A percentile compares a stretch with the other conserved stretches of the same genome.
phyloP scores from a whole-genome alignment of 1,140 invertebrate species.

The Trichogramma pretiosum region DNA sequence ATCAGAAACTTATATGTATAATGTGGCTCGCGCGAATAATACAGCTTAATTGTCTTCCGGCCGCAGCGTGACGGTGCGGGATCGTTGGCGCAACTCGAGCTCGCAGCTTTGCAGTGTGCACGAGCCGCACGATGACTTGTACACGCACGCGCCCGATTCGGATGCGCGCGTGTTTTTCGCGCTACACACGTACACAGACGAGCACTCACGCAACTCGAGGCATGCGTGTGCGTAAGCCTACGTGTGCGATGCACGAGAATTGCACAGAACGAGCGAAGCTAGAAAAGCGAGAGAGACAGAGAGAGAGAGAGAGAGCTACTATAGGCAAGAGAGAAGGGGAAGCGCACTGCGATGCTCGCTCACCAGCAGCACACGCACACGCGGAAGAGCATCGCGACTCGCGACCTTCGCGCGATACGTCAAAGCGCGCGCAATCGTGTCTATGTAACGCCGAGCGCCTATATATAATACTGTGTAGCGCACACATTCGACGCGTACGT shows the following conservation, averaged over 20 bases:
- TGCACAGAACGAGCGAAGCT: constrained; percentile 2
- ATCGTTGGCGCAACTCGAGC: too few species aligned
- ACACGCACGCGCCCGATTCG: too few species aligned
- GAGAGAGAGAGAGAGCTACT: constrained; percentile 20
- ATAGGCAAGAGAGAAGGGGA: too few species aligned
- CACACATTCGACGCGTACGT: too few species aligned
- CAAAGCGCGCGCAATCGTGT: too few species aligned
- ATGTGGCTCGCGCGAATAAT: constrained; percentile 12
- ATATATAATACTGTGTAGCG: too few species aligned
- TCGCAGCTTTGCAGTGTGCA: too few species aligned
- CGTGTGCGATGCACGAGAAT: constrained; percentile 8
- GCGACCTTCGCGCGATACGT: constrained; percentile 29
- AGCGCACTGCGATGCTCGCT: constrained; percentile 6
- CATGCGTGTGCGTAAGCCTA: constrained; percentile 17
- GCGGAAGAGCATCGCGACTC: constrained; percentile 8
- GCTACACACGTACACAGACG: constrained; percentile 2
- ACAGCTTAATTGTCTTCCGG: constrained; percentile 16
- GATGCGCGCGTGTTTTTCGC: constrained; percentile 17
- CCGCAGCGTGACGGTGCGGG: neutral
- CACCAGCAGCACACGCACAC: neutral
- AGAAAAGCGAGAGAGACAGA: constrained; percentile 7
- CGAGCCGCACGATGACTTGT: constrained; percentile 10
- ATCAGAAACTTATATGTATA: constrained; percentile 2
- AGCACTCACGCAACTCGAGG: too few species aligned
- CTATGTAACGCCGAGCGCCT: too few species aligned